Evolutionary conservation across 2,797 vertebrate species (phyloP).

Genomic region (Pseudotriccus pelzelni): DNA sequence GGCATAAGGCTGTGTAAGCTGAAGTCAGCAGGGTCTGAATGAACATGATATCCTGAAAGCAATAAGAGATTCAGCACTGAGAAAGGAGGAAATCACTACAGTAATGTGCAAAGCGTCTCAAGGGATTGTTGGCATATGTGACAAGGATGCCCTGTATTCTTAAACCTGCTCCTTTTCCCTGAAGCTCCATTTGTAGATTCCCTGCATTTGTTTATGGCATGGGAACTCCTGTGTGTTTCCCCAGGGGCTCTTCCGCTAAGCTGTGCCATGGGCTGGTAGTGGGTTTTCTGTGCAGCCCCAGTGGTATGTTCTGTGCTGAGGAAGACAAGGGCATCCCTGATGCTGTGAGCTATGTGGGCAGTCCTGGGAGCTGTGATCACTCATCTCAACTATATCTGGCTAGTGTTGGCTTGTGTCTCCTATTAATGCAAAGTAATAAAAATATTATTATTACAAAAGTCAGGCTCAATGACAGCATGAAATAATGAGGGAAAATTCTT

Average conservation of each 20-base stretch:
- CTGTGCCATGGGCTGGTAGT: background rate
- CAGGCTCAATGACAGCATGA: conserved; percentile 54
- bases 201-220: background rate
- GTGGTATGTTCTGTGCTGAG: background rate
- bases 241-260: background rate
- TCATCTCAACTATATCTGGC: conserved; percentile 9
- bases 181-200: background rate
- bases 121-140: background rate
- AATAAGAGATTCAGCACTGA: background rate
- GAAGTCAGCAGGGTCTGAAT: background rate
- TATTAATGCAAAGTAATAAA: conserved; percentile 62
- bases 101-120: background rate
- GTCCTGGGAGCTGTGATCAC: background rate
- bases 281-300: background rate
- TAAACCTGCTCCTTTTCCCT: background rate
- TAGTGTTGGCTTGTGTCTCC: background rate
- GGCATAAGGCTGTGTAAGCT: background rate
- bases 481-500: conserved; percentile 63
- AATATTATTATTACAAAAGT: conserved; percentile 59
- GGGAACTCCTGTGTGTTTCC: background rate
- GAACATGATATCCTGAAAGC: background rate
- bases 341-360: background rate
- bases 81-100: background rate
- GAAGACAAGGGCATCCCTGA: background rate
- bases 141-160: background rate